Evolutionary conservation across 2,113 vertebrate genomes (phyloP).

Genomic region (Myotis brandtii): DNA sequence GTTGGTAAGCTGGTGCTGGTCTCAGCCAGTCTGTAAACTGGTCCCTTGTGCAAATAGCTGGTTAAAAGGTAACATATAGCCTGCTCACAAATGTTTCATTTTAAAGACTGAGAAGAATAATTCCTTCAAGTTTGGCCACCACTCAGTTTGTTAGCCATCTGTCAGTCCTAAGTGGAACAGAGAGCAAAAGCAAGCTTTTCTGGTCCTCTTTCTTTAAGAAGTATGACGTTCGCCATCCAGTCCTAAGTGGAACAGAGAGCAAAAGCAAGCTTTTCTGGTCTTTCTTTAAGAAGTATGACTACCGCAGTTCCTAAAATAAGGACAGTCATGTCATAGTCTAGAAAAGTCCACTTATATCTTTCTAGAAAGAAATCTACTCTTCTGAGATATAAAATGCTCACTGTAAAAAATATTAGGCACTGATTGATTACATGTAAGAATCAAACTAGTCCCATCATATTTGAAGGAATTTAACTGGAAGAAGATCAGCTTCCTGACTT

Average conservation of each 20-base stretch:
- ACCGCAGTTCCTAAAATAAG: not conserved
- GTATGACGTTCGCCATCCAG: not conserved
- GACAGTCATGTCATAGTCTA: not conserved
- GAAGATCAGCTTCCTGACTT: constrained; percentile 64
- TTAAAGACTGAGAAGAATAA: constrained; percentile 23
- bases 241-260: not conserved
- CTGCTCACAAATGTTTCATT: not conserved
- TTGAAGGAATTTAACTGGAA: constrained; percentile 61
- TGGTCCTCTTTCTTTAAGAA: constrained; percentile 2
- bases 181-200: not conserved
- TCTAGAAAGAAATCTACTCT: not conserved
- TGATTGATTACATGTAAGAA: constrained; percentile 56
- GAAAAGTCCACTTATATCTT: not conserved
- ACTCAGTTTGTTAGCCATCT: not conserved
- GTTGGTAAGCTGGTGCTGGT: not conserved
- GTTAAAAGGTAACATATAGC: not conserved
- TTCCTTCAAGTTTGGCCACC: not conserved
- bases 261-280: not conserved
- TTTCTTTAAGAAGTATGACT: constrained; percentile 20
- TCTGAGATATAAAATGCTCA: constrained; percentile 40
- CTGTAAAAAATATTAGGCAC: constrained; percentile 60
- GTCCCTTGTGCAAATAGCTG: not conserved
- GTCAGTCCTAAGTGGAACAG: not conserved
- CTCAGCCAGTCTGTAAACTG: not conserved
- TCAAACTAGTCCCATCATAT: constrained; percentile 50